These are phyloP conservation scores for Aleiodes sp. DNA, from an alignment of 1,140 invertebrate genomes.

Conservation along the genomic window DNA sequence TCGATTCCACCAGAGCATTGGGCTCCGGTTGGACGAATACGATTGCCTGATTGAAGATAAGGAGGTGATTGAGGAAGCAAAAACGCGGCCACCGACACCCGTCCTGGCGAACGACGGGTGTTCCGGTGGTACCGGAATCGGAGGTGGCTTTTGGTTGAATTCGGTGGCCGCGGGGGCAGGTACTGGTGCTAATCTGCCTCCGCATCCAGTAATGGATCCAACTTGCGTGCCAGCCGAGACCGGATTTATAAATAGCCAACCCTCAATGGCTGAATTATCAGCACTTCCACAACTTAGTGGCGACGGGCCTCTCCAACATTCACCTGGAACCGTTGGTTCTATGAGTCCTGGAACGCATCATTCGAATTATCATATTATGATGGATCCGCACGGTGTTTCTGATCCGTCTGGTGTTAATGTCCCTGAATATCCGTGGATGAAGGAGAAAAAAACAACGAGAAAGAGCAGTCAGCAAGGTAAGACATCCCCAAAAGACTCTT, in stretches of 20 bases:
- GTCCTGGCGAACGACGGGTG: conserved; percentile 64
- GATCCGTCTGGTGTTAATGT: conserved; percentile 77
- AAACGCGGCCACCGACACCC: conserved; percentile 63
- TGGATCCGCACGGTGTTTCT: conserved; percentile 70
- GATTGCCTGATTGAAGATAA: conserved; percentile 44
- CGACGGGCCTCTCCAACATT: conserved; percentile 68
- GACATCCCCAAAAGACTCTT: conserved; percentile 42
- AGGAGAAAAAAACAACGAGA: conserved; percentile 94
- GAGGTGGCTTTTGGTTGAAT: conserved; percentile 68
- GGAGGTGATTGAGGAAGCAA: conserved; percentile 51
- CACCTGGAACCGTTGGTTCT: conserved; percentile 67
- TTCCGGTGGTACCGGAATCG: conserved; percentile 40
- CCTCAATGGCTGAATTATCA: conserved; percentile 92
- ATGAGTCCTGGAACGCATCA: conserved; percentile 70
- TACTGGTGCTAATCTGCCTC: conserved; percentile 61
- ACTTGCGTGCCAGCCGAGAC: conserved; percentile 73
- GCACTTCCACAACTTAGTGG: conserved; percentile 77
- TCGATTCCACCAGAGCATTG: conserved; percentile 25
- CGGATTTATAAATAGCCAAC: conserved; percentile 91
- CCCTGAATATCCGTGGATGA: conserved; percentile 97
- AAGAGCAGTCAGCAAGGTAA: conserved; percentile 89
- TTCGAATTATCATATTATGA: conserved; percentile 63
- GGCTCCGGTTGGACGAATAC: conserved; percentile 34
- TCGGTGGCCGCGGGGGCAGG: conserved; percentile 66
- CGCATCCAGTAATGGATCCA: conserved; percentile 61